A percentile compares a stretch with the other conserved stretches of the same genome.
These are phyloP conservation scores for Andinoacara biseriatus DNA, from an alignment of 2,113 vertebrate genomes.

Conservation along the genomic window DNA sequence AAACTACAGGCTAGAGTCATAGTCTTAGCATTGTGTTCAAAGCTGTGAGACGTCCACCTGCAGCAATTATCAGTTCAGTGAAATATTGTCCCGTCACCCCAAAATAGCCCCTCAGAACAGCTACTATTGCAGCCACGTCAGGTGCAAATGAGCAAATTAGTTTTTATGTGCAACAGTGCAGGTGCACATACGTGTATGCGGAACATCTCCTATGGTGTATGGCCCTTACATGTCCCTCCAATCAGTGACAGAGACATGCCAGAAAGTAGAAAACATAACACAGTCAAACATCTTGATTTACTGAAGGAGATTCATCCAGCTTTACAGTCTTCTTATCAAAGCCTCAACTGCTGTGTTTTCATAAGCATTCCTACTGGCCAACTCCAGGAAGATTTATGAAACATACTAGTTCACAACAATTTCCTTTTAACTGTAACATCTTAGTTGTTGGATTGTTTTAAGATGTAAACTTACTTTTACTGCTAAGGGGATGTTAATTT, in stretches of 20 bases:
- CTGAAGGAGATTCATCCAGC: not conserved
- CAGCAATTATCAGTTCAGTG: not conserved
- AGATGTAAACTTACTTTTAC: not conserved
- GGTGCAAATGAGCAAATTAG: not conserved
- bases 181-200: not conserved
- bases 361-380: no score
- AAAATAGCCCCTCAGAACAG: no score
- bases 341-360: no score
- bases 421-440: not conserved
- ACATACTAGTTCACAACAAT: no score
- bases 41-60: not conserved
- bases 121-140: not conserved
- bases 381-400: no score
- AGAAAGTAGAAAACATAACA: no score
- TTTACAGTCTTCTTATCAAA: no score
- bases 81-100: not conserved
- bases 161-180: not conserved
- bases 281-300: no score
- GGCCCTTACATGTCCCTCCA: not conserved
- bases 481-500: not conserved
- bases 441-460: not conserved
- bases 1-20: not conserved
- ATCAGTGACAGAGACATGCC: not conserved
- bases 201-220: not conserved
- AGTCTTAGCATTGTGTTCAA: not conserved